Percentiles rank a stretch among this genome's conserved stretches.
Evolutionary conservation across 2,888 invertebrate genomes (phyloP).

Genomic region (Conops quadrifasciatus): DNA sequence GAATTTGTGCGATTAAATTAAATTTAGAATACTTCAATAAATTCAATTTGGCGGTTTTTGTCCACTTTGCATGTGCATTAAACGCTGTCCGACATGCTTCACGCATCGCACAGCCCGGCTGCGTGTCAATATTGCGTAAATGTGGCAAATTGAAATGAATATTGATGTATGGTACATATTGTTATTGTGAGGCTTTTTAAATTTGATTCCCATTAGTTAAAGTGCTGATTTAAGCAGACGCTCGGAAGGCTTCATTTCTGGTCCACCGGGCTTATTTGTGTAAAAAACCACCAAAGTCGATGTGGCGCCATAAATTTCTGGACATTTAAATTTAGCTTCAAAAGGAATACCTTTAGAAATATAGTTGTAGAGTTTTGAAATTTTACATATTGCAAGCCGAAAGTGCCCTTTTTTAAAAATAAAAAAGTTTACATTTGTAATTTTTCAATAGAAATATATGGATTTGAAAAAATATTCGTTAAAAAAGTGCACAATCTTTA

Average conservation of each 20-base stretch:
- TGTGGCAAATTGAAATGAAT: conserved; percentile 6
- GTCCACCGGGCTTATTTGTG: background rate
- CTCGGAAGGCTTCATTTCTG: background rate
- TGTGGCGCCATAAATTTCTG: background rate
- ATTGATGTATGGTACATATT: conserved; percentile 9
- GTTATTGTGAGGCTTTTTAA: background rate
- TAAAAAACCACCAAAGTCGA: background rate
- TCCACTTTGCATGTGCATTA: conserved; percentile 29
- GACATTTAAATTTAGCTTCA: too few relatives aligned
- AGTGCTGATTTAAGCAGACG: background rate
- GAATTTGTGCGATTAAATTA: conserved; percentile 34
- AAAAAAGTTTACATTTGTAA: too few relatives aligned
- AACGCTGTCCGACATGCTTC: conserved; percentile 17
- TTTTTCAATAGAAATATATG: too few relatives aligned
- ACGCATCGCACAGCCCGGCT: background rate
- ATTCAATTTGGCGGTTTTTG: conserved; percentile 33
- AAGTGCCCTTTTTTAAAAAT: too few relatives aligned
- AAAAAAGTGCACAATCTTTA: too few relatives aligned
- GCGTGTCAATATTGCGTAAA: conserved; percentile 4
- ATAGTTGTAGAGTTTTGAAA: too few relatives aligned
- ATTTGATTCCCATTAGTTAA: conserved; percentile 1
- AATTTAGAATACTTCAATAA: conserved; percentile 36
- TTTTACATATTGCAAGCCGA: too few relatives aligned
- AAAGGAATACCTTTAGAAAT: too few relatives aligned
- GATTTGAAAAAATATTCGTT: too few relatives aligned